Evolutionary conservation across 2,888 invertebrate genomes (phyloP).

Genomic region (Desoria tigrina): DNA sequence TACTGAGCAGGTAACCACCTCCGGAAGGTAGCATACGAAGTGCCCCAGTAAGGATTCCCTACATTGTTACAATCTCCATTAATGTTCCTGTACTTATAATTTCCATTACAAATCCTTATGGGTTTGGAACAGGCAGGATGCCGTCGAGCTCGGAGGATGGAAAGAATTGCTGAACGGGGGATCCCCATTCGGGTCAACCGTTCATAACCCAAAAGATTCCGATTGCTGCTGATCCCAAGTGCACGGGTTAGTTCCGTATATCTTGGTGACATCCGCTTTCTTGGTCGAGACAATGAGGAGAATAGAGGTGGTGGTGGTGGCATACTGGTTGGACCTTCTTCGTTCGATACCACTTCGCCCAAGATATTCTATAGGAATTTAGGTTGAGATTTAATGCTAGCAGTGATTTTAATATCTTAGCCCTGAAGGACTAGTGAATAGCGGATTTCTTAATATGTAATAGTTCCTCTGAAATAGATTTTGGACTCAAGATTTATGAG

Average conservation of each 20-base stretch:
- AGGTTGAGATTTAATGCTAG: no score
- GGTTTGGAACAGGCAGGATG: conserved; percentile 24
- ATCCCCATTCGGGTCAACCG: not conserved
- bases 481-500: no score
- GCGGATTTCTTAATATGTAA: no score
- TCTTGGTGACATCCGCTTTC: not conserved
- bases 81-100: conserved; percentile 45
- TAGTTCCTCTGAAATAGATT: no score
- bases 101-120: conserved; percentile 15
- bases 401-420: no score
- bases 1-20: conserved; percentile 15
- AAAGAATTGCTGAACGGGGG: conserved; percentile 18
- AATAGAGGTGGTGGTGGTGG: no score
- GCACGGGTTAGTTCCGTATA: conserved; percentile 7
- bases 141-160: conserved; percentile 17
- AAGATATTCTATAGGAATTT: no score
- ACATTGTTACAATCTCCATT: conserved; percentile 55
- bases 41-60: conserved; percentile 40
- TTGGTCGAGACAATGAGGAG: not conserved
- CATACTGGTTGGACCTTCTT: no score
- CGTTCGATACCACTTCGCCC: no score
- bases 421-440: no score
- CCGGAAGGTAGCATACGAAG: conserved; percentile 14
- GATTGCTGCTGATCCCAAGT: conserved; percentile 2
- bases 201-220: not conserved